Evolutionary conservation across 2,113 vertebrate genomes (phyloP).

Genomic region (Vombatus ursinus): DNA sequence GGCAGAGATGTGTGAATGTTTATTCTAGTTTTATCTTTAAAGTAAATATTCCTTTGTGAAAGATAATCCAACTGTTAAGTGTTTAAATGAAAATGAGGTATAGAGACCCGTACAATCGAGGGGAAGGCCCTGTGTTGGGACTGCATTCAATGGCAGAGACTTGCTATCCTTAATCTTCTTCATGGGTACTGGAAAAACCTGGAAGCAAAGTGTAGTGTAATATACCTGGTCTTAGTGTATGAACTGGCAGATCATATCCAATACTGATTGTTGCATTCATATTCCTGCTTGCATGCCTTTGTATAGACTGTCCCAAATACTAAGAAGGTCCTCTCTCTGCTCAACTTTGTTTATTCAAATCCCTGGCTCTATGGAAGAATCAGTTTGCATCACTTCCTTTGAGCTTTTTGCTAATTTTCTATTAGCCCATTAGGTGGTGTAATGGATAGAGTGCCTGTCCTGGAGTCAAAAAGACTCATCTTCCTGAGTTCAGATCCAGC

Average conservation of each 20-base stretch:
- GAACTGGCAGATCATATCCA: not conserved
- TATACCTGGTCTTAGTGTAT: not conserved
- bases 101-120: not conserved
- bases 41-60: too few relatives aligned
- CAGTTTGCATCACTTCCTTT: too few relatives aligned
- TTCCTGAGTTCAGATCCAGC: not conserved
- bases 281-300: not conserved
- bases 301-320: not conserved
- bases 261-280: not conserved
- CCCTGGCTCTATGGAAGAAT: too few relatives aligned
- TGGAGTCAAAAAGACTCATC: not conserved
- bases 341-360: slow-evolving; percentile 32
- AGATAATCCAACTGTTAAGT: too few relatives aligned
- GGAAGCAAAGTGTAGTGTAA: not conserved
- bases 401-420: too few relatives aligned
- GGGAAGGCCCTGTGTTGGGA: not conserved
- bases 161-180: not conserved
- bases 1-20: not conserved
- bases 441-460: too few relatives aligned
- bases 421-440: not conserved
- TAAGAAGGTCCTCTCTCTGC: not conserved
- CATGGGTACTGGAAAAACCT: not conserved
- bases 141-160: not conserved
- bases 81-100: not conserved
- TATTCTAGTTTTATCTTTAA: too few relatives aligned